These are phyloP conservation scores for Aegithalos caudatus DNA, from an alignment of 2,113 vertebrate species.

Conservation along the genomic window DNA sequence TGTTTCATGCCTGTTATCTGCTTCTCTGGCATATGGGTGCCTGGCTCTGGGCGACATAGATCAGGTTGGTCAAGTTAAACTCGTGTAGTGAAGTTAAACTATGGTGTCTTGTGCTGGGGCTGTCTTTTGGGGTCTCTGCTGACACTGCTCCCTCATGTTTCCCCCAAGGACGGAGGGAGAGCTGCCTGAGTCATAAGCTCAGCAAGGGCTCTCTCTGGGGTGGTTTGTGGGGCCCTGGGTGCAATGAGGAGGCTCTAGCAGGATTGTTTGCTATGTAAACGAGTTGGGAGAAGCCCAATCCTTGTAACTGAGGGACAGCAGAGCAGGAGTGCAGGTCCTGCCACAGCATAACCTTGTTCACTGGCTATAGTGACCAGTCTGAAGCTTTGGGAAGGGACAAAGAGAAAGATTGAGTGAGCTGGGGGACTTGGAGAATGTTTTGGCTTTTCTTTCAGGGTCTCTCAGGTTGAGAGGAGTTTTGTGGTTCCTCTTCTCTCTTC, in stretches of 20 bases:
- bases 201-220: accelerated
- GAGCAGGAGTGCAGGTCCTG: background rate
- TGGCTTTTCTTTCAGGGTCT: background rate
- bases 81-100: accelerated
- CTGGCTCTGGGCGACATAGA: accelerated
- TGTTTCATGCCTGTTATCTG: accelerated
- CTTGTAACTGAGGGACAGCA: background rate
- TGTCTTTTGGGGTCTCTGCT: accelerated
- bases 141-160: accelerated
- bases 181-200: background rate
- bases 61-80: background rate
- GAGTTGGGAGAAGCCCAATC: background rate
- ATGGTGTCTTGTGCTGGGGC: accelerated
- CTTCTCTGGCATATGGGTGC: accelerated
- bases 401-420: accelerated
- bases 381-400: background rate
- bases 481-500: background rate
- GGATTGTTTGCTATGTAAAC: background rate
- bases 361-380: accelerated
- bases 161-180: too few relatives aligned
- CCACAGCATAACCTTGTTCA: accelerated
- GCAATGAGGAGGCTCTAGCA: background rate
- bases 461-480: background rate
- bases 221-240: background rate
- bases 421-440: accelerated